Evolutionary conservation across 2,888 invertebrate genomes (phyloP).

Genomic region (Xylota segnis): DNA sequence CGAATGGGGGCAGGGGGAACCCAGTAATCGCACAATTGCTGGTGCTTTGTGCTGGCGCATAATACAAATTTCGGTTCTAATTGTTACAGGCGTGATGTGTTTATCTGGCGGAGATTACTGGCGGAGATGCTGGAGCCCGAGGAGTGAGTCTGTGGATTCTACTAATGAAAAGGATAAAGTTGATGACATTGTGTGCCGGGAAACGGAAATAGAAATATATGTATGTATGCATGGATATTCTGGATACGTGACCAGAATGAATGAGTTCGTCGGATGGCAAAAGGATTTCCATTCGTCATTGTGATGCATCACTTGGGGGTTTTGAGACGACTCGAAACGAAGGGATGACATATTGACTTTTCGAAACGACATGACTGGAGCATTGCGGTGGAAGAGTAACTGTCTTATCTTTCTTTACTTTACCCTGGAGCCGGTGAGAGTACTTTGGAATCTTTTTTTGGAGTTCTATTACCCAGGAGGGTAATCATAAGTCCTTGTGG

Average conservation of each 20-base stretch:
- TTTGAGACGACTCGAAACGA: background rate
- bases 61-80: constrained; percentile 73
- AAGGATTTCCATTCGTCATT: constrained; percentile 29
- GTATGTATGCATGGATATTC: too few relatives aligned
- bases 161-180: constrained; percentile 35
- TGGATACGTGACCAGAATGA: constrained; percentile 60
- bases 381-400: background rate
- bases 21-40: constrained; percentile 67
- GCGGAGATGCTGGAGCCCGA: background rate
- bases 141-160: background rate
- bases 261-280: constrained; percentile 5
- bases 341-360: constrained; percentile 30
- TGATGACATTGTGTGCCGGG: constrained; percentile 55
- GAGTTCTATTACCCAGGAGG: too few relatives aligned
- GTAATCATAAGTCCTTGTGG: too few relatives aligned
- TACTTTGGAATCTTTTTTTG: background rate
- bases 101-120: constrained; percentile 20
- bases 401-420: background rate
- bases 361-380: background rate
- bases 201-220: constrained; percentile 56
- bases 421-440: background rate
- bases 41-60: constrained; percentile 58
- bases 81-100: constrained; percentile 62
- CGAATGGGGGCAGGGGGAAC: constrained; percentile 25
- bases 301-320: constrained; percentile 38